These are phyloP conservation scores for Baronia brevicornis DNA, from an alignment of 2,888 invertebrate species.

Conservation along the genomic window DNA sequence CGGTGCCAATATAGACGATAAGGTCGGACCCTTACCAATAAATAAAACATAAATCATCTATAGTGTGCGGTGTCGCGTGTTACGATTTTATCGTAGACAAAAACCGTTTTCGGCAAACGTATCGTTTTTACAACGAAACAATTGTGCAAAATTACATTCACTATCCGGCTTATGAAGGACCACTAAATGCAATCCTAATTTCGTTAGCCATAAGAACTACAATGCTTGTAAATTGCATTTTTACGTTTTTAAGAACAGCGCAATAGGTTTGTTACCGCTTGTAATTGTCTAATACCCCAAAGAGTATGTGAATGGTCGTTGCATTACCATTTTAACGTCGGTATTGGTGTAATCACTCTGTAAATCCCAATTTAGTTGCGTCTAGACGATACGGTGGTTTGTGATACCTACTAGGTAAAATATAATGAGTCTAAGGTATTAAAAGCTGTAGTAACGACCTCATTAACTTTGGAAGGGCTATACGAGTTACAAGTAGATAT, in stretches of 20 bases:
- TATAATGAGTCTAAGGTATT: slow-evolving; percentile 16
- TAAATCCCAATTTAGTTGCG: slow-evolving; percentile 54
- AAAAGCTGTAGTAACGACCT: slow-evolving; percentile 1
- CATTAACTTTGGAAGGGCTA: slow-evolving; percentile 1
- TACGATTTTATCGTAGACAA: slow-evolving; percentile 47
- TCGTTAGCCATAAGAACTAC: background rate
- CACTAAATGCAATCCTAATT: background rate
- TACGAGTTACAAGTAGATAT: slow-evolving; percentile 3
- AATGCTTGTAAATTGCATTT: slow-evolving; percentile 4
- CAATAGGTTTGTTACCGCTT: slow-evolving; percentile 9
- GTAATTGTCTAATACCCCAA: slow-evolving; percentile 56
- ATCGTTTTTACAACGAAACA: slow-evolving; percentile 42
- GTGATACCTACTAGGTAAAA: slow-evolving; percentile 16
- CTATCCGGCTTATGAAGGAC: slow-evolving; percentile 4
- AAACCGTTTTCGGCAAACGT: slow-evolving; percentile 43
- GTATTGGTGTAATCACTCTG: slow-evolving; percentile 50
- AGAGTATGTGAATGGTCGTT: slow-evolving; percentile 44
- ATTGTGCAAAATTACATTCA: slow-evolving; percentile 16
- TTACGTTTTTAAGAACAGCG: background rate
- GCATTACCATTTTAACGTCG: slow-evolving; percentile 62
- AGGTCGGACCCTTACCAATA: slow-evolving; percentile 35
- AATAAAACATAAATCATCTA: slow-evolving; percentile 48
- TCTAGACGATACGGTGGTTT: slow-evolving; percentile 56
- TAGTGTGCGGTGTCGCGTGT: slow-evolving; percentile 38
- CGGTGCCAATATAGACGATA: slow-evolving; percentile 23